Evolutionary conservation across 2,797 vertebrate genomes (phyloP), one percentile per base, ranked within the genome.

Genomic region (Myiothlypis coronata): DNA sequence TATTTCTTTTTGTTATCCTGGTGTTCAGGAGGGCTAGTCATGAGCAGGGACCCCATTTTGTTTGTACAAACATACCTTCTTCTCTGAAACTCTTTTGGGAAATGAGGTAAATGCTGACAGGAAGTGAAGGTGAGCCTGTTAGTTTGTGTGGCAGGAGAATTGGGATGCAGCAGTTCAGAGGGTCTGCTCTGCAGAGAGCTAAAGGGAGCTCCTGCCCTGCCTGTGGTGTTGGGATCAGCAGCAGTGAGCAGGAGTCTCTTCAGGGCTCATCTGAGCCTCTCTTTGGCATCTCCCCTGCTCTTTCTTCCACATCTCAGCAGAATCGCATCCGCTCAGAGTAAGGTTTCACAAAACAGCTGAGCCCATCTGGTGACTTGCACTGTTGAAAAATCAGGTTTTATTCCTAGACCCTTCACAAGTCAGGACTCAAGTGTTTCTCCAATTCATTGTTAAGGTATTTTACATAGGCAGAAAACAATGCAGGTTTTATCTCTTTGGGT

Each of bases 291-390:
- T 59, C 49, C 43, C 52, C 78, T 70, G 44, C 87, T 80, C 27
- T 47, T 89, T 71, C 85, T 85, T 83, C 64, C 6, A 17, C 6
- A 3, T 77, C 69, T 35, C 53, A 85, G 61, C 53, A 88, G 65
- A 93, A 35, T 46, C 90, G 34, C 1, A 0, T 81, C 79, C 4
- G 5, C 61, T 81, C 9, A 46, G 79, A 71, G 43, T 50, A 78
- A 75, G 61, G 61, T 93, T 95, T 90, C 76, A 61, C 43, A n/a
- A 52, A 94, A 83, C 57, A 83, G 89, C 93, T 91, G 94, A 91
- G 67, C 43, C 57, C 72, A 44, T 91, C 77, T 96, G 76, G 65
- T 90, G 61, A 47, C 49, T 90, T 50, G 12, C 30, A 6, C 39
- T 81, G 34, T 32, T 91, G 61, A 89, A 93, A 94, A 86, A 49